These are phyloP conservation scores for Tadarida brasiliensis DNA, from an alignment of 2,797 vertebrate species.

Conservation along the genomic window DNA sequence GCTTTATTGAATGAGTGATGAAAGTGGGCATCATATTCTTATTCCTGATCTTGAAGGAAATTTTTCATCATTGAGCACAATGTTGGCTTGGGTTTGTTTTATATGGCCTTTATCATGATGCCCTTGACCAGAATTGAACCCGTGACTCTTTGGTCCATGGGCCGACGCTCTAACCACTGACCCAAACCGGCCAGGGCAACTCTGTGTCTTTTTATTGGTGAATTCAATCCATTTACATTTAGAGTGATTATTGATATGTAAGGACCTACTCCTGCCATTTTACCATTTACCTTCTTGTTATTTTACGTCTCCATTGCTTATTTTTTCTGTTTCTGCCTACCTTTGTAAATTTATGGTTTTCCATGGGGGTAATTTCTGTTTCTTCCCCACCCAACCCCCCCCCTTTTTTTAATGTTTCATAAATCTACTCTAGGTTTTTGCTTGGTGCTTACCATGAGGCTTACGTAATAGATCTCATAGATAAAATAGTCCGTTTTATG, in stretches of 20 bases:
- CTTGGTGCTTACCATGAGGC: background rate
- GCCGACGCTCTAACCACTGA: too few species aligned
- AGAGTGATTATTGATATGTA: background rate
- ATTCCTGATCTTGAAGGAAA: too few species aligned
- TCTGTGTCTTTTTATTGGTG: background rate
- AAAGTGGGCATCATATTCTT: too few species aligned
- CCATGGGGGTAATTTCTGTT: background rate
- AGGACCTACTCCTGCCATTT: background rate
- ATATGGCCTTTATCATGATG: too few species aligned
- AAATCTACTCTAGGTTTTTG: background rate
- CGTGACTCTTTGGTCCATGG: too few species aligned
- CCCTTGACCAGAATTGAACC: too few species aligned
- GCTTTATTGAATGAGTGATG: too few species aligned
- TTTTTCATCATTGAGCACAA: too few species aligned
- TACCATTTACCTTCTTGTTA: background rate
- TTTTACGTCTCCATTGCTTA: background rate
- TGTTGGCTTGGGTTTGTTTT: too few species aligned
- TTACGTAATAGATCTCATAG: background rate
- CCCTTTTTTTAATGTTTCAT: background rate
- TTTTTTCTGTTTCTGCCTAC: background rate
- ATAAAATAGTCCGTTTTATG: background rate
- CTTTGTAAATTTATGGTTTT: background rate
- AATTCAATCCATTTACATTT: background rate
- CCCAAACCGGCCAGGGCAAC: background rate
- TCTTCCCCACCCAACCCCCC: too few species aligned